A percentile compares a stretch with the other conserved stretches of the same genome.
These are phyloP conservation scores for Lissocephala sabroskyi DNA, from an alignment of 2,888 invertebrate species.

Conservation along the genomic window DNA sequence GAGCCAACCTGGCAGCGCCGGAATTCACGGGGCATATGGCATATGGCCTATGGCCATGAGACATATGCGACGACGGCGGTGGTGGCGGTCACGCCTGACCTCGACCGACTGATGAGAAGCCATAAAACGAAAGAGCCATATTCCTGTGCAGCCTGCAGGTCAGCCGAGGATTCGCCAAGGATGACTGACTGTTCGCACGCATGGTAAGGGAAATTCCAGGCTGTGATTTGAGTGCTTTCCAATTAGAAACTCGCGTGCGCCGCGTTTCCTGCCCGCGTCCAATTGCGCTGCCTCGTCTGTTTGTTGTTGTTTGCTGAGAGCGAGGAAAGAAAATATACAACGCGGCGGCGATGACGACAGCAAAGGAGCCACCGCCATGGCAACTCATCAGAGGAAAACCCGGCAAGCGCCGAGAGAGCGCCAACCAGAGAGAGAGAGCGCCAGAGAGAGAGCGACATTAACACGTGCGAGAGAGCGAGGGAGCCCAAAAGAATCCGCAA, in stretches of 20 bases:
- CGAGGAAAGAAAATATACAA: not conserved
- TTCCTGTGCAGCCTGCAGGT: slow-evolving; percentile 22
- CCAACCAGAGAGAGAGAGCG: slow-evolving; percentile 3
- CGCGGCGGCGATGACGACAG: not conserved
- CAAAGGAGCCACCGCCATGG: not conserved
- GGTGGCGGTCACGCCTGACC: slow-evolving; percentile 14
- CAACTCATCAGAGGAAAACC: not conserved
- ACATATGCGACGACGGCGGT: not conserved
- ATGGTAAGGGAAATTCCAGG: slow-evolving; percentile 8
- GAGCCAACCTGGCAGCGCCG: slow-evolving; percentile 30
- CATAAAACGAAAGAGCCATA: slow-evolving; percentile 7
- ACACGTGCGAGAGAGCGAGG: too few relatives aligned
- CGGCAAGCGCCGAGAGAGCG: not conserved
- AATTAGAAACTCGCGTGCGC: slow-evolving; percentile 47
- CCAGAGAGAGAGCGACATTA: slow-evolving; percentile 13
- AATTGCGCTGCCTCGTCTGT: not conserved
- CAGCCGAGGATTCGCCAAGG: slow-evolving; percentile 2
- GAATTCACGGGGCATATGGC: slow-evolving; percentile 7
- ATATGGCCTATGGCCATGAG: too few relatives aligned
- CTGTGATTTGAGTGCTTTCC: slow-evolving; percentile 54
- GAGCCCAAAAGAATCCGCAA: slow-evolving; percentile 6
- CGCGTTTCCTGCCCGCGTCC: not conserved
- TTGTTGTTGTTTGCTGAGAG: not conserved
- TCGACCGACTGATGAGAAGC: not conserved
- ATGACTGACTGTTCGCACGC: slow-evolving; percentile 25